Conservation (phyloP, 2,113 vertebrate genomes). For the Panthera uncia region DNA sequence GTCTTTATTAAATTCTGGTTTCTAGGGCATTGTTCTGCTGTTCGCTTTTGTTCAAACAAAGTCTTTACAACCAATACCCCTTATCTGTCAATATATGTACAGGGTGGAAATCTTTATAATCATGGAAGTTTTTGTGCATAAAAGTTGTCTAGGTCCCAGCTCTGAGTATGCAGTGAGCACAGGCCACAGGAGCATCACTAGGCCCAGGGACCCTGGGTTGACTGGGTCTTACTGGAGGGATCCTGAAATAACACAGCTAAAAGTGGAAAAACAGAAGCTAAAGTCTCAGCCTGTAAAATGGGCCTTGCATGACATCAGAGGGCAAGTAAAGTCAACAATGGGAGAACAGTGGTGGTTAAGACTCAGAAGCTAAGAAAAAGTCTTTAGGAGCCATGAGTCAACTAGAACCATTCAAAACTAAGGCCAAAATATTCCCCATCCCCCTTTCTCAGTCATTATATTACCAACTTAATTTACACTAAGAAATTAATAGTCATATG, state of each 20-base stretch:
- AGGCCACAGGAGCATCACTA: background rate
- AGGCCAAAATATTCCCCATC: background rate
- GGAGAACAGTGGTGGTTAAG: background rate
- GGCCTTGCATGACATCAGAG: background rate
- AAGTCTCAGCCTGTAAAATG: background rate
- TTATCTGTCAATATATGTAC: background rate
- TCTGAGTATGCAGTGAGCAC: background rate
- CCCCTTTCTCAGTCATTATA: background rate
- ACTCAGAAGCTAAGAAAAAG: background rate
- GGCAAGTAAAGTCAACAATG: background rate
- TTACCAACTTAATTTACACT: background rate
- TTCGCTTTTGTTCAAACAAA: background rate
- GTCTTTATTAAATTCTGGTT: background rate
- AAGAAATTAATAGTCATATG: background rate
- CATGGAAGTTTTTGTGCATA: background rate
- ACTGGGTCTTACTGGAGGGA: background rate
- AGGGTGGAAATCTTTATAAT: background rate
- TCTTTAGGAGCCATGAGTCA: background rate
- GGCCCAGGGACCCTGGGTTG: background rate
- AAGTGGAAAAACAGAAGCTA: background rate
- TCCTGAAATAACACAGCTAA: background rate
- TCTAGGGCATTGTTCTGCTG: background rate
- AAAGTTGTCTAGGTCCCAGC: background rate
- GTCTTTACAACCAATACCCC: background rate
- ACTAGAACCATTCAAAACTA: background rate